Conservation (phyloP, 2,888 invertebrate genomes). For the Phaedon cochleariae region DNA sequence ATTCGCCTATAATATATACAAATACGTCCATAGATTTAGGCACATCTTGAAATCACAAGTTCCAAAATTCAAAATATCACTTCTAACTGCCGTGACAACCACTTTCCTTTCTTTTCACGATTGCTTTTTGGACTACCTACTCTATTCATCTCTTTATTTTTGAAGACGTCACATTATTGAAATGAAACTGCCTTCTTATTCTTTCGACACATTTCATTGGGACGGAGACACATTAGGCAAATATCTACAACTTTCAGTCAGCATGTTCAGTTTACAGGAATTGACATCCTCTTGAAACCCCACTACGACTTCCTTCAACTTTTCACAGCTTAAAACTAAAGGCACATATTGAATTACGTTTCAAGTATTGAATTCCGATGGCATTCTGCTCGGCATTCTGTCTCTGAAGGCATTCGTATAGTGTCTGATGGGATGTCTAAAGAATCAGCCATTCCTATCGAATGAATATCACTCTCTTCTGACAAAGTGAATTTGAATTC, state of each 20-base stretch:
- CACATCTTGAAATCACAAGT: no score
- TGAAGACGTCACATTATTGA: no score
- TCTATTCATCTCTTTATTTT: no score
- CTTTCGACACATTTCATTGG: background rate
- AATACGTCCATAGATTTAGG: no score
- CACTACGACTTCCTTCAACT: conserved; percentile 27
- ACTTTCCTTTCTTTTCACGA: no score
- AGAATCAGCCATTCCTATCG: background rate
- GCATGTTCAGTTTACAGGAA: conserved; percentile 15
- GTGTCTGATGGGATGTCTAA: conserved; percentile 10
- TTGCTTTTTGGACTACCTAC: no score
- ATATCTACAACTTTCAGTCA: background rate
- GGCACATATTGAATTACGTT: conserved; percentile 30
- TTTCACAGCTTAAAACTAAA: conserved; percentile 28
- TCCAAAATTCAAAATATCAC: no score
- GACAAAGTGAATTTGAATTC: background rate
- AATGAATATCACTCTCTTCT: background rate
- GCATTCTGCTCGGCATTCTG: conserved; percentile 1
- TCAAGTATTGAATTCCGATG: conserved; percentile 26
- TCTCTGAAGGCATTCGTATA: background rate
- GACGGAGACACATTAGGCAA: conserved; percentile 10
- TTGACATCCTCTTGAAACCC: conserved; percentile 19
- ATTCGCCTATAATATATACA: no score
- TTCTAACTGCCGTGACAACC: no score
- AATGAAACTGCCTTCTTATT: background rate